Evolutionary conservation across 2,113 vertebrate genomes (phyloP), one percentile per base, ranked within the genome.

Genomic region (Epinephelus cyanopodus): DNA sequence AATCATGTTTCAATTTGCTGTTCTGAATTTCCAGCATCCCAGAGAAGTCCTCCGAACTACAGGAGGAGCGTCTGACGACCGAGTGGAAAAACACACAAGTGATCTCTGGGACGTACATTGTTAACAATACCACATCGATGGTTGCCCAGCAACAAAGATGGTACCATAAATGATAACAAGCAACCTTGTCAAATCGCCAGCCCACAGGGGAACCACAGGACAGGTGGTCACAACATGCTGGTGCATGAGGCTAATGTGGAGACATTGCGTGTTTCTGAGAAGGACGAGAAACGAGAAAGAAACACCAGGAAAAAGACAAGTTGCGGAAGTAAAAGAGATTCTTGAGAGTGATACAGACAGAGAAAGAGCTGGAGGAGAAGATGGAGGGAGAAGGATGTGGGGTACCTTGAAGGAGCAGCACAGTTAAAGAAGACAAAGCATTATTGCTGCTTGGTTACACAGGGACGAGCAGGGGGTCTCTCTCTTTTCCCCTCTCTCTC

Each of bases 391-490:
- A 79, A 67, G 77, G 73, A 89, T 87, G 76, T 73, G 77, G 81
- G 86, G 73, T 72, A 90, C 92, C 90, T 92, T 90, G 93, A 91
- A 91, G 90, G 76, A 83, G 87, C 76, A 67, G 77, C 77, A 87
- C 92, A 91, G 92, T 92, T 96, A 95, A 95, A 95, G 94, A 95
- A 95, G 94, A 96, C 95, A 94, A 95, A 94, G 90, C 90, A 90
- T 92, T 91, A 39, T 79, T 92, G 84, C 91, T 77, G 86, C 90
- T 89, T 57, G 89, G 92, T 84, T 90, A 88, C 92, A 79, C 88
- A 53, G 89, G 78, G 79, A 77, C 5, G 63, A 85, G 85, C 61
- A 29, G 67, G 75, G 76, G 71, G 70, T 52, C 64, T 77, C 52
- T 69, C 47, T 68, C 74, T 62, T 25, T 56, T 74, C 63, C 42